Evolutionary conservation across 2,888 invertebrate species (phyloP).

Genomic region (Drosophila prolongata): DNA sequence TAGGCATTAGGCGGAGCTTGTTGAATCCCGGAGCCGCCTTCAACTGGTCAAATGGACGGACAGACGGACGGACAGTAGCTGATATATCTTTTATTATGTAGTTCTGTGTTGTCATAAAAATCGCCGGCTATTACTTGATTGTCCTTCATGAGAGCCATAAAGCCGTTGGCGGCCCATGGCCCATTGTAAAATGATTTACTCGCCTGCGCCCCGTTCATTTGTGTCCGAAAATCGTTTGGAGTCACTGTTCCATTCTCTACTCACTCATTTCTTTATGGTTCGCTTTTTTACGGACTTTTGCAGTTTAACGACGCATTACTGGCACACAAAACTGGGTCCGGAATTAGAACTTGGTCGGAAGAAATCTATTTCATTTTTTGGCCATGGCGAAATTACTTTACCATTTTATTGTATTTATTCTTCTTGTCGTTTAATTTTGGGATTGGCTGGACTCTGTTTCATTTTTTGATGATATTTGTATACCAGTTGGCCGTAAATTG

Average conservation of each 20-base stretch:
- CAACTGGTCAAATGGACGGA: not conserved
- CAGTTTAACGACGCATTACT: slow-evolving; percentile 81
- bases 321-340: slow-evolving; percentile 62
- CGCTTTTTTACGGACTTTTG: slow-evolving; percentile 75
- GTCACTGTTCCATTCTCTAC: slow-evolving; percentile 20
- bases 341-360: slow-evolving; percentile 20
- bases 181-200: slow-evolving; percentile 79
- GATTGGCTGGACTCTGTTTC: too few species aligned
- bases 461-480: too few species aligned
- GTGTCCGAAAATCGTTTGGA: slow-evolving; percentile 33
- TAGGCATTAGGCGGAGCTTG: slow-evolving; percentile 42
- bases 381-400: slow-evolving; percentile 57
- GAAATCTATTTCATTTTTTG: slow-evolving; percentile 72
- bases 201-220: slow-evolving; percentile 60
- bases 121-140: slow-evolving; percentile 79
- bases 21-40: slow-evolving; percentile 26
- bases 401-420: slow-evolving; percentile 61
- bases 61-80: slow-evolving; percentile 38
- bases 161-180: slow-evolving; percentile 64
- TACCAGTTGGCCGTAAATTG: too few species aligned
- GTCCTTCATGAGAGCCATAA: slow-evolving; percentile 76
- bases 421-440: slow-evolving; percentile 23
- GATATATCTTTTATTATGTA: slow-evolving; percentile 79
- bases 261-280: slow-evolving; percentile 65
- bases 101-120: slow-evolving; percentile 78